Conservation (phyloP, 1,140 invertebrate genomes). For the Mamestra configurata region DNA sequence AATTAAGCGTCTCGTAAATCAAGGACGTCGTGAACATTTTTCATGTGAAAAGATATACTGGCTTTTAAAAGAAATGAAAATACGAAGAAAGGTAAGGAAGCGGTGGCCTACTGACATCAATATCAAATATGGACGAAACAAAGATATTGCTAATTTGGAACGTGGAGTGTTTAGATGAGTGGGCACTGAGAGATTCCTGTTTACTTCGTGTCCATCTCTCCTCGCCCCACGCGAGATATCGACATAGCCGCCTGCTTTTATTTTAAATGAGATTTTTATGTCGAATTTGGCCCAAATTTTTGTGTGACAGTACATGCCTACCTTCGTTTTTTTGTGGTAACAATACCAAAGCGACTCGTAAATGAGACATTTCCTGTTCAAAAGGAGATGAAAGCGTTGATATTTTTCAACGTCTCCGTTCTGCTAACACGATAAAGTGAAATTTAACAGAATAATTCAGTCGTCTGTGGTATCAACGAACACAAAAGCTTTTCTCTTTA, state of each 20-base stretch:
- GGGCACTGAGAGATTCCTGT: slow-evolving; percentile 13
- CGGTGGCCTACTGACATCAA: slow-evolving; percentile 64
- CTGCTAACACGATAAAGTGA: slow-evolving; percentile 51
- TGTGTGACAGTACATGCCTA: slow-evolving; percentile 12
- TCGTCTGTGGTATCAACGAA: neutral
- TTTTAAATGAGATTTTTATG: slow-evolving; percentile 30
- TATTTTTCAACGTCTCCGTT: slow-evolving; percentile 71
- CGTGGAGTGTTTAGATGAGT: slow-evolving; percentile 33
- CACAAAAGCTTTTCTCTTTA: slow-evolving; percentile 7
- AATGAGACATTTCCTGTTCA: slow-evolving; percentile 73
- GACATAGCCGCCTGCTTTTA: neutral
- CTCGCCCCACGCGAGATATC: slow-evolving; percentile 11
- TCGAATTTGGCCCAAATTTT: slow-evolving; percentile 12
- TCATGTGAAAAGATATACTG: slow-evolving; percentile 59
- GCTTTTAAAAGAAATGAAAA: slow-evolving; percentile 57
- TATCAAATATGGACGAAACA: slow-evolving; percentile 64
- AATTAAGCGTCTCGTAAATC: slow-evolving; percentile 62
- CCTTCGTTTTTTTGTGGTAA: slow-evolving; percentile 36
- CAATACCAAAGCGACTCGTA: slow-evolving; percentile 66
- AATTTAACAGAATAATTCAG: slow-evolving; percentile 16
- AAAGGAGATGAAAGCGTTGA: slow-evolving; percentile 69
- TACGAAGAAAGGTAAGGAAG: slow-evolving; percentile 58
- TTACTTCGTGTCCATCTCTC: slow-evolving; percentile 20
- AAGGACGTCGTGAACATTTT: slow-evolving; percentile 72
- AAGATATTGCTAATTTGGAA: slow-evolving; percentile 69